phyloP scores from a whole-genome alignment of 1,140 invertebrate genomes.

The Matsumurasca onukii region DNA sequence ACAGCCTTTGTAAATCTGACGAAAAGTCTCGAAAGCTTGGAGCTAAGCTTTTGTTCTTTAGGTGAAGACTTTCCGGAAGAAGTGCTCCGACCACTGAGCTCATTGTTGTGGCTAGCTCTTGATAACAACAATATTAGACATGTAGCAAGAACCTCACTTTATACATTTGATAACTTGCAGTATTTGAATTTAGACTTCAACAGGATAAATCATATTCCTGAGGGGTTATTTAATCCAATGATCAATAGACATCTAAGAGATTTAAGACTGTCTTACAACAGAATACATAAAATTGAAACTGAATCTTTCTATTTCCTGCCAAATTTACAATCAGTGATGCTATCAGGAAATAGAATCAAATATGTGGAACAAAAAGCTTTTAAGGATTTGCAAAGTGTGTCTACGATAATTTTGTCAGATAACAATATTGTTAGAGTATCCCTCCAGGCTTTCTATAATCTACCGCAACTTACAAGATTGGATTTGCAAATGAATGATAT shows the following conservation, averaged over 20 bases:
- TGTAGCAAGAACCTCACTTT: constrained; percentile 61
- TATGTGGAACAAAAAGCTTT: constrained; percentile 59
- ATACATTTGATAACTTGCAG: constrained; percentile 67
- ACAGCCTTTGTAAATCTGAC: constrained; percentile 74
- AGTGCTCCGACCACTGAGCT: constrained; percentile 65
- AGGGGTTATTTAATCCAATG: constrained; percentile 64
- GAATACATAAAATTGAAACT: constrained; percentile 58
- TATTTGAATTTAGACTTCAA: constrained; percentile 89
- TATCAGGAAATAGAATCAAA: constrained; percentile 69
- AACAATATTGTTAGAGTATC: constrained; percentile 64
- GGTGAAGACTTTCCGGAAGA: constrained; percentile 74
- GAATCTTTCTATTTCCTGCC: constrained; percentile 63
- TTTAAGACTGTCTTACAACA: constrained; percentile 74
- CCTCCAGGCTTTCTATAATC: constrained; percentile 62
- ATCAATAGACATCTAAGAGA: constrained; percentile 72
- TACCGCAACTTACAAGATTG: constrained; percentile 65
- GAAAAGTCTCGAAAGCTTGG: constrained; percentile 72
- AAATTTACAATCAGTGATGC: constrained; percentile 66
- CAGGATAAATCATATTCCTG: constrained; percentile 62
- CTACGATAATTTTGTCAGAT: constrained; percentile 67
- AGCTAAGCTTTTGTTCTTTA: constrained; percentile 81
- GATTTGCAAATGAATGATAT: constrained; percentile 73
- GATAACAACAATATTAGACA: constrained; percentile 85
- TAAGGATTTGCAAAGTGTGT: constrained; percentile 63
- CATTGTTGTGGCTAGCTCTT: constrained; percentile 79